Base-by-base conservation (phyloP, 2,888 invertebrate genomes). In the Odontocolon sp. region DNA sequence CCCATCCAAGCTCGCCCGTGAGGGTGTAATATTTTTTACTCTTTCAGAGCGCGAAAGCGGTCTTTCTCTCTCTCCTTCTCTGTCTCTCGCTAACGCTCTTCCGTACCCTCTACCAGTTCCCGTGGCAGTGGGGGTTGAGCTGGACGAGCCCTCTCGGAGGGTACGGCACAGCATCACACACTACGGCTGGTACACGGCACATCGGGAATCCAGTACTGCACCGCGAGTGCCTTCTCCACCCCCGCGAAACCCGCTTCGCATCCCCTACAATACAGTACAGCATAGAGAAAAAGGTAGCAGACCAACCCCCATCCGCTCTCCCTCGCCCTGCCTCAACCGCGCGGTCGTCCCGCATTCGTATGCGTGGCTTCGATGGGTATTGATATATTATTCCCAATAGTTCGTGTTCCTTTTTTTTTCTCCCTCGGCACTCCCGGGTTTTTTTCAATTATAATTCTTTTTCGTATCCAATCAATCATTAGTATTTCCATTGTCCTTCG, bases 391-490 rank as follows among this genome's bases (percentile, higher is more conserved):
- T 90, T 90, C 90, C 89, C 89, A 89, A 89, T 89, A 89, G 89
- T 89, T 90, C 88, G 89, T 84, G 83, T 83, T 84, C 84, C 81
- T 85, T 80, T 84, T 83, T 82, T 45, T 73, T 57, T 63, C 77
- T 78, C 73, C 61, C 64, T 52, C 71, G 84, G 84, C 86, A 85
- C 86, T 84, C 81, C 84, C 87, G 84, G 87, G 87, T 89, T 89
- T 89, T 89, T 90, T 90, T 90, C 89, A 89, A 90, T 89, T 90
- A 90, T 90, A 89, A 90, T 90, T 90, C 89, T 89, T 90, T 90
- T 89, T 90, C 89, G 89, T 90, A 89, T 90, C 89, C 90, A 90
- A 90, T 90, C 90, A 90, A 90, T 90, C 90, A 90, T 90, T 90
- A 90, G 89, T 90, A 90, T 90, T 90, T 89, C 90, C 90, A 90